These are phyloP conservation scores for Ips typographus DNA, from an alignment of 1,140 invertebrate species.

Conservation along the genomic window DNA sequence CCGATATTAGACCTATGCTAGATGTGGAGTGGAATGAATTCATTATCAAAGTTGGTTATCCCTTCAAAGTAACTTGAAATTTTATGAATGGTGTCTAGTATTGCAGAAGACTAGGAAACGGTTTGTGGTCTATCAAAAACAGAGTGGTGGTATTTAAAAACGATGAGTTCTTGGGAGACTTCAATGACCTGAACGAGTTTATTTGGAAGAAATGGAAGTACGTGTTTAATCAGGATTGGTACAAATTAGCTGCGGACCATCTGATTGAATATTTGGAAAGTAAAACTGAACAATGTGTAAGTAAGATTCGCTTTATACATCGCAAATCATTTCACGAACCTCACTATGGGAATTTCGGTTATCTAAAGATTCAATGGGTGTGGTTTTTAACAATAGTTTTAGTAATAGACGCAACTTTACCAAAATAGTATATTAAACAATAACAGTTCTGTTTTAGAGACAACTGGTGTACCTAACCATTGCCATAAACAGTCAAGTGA, in stretches of 20 bases:
- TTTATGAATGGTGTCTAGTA: constrained; percentile 18
- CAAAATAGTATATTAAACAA: background rate
- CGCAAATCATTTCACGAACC: constrained; percentile 19
- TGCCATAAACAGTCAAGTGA: constrained; percentile 49
- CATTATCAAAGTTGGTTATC: constrained; percentile 38
- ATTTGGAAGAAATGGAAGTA: constrained; percentile 52
- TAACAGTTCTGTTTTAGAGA: constrained; percentile 50
- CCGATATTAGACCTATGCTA: constrained; percentile 44
- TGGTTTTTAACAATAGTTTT: background rate
- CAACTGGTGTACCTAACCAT: constrained; percentile 56
- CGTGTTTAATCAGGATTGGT: constrained; percentile 51
- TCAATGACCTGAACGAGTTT: constrained; percentile 51
- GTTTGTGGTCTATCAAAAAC: constrained; percentile 42
- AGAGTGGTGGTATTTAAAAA: constrained; percentile 53
- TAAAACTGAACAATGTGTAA: constrained; percentile 37
- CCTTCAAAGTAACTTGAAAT: background rate
- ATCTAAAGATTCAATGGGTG: constrained; percentile 50
- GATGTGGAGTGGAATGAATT: constrained; percentile 47
- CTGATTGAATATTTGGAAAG: constrained; percentile 46
- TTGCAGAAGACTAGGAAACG: constrained; percentile 24
- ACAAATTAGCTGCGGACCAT: constrained; percentile 48
- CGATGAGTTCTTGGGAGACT: constrained; percentile 53
- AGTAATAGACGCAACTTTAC: too few species aligned
- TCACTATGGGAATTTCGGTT: constrained; percentile 24
- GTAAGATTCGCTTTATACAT: background rate